Conservation (phyloP, 2,797 vertebrate species). For the Melanotaenia maccullochi region DNA sequence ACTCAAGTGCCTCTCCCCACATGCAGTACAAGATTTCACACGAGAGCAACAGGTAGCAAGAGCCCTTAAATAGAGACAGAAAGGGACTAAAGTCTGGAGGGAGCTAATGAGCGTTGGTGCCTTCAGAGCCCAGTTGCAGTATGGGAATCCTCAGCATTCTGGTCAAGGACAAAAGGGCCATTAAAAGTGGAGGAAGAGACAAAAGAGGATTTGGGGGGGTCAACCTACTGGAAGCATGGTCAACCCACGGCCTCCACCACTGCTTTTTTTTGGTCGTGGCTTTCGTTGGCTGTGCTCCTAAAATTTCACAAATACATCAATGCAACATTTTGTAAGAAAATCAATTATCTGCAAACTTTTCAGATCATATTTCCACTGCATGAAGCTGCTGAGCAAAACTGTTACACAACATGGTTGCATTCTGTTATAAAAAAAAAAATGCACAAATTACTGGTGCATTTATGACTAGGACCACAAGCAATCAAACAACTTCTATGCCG, state of each 20-base stretch:
- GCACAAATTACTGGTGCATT: not conserved
- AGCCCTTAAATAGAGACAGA: slow-evolving; percentile 84
- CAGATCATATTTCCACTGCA: slow-evolving; percentile 32
- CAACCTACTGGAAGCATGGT: slow-evolving; percentile 99
- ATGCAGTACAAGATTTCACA: slow-evolving; percentile 11
- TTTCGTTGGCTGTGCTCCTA: slow-evolving; percentile 99
- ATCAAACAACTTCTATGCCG: slow-evolving; percentile 3
- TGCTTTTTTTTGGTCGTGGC: slow-evolving; percentile 99
- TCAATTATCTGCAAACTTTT: slow-evolving; percentile 33
- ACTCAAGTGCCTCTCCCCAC: slow-evolving; percentile 17
- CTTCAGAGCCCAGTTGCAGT: slow-evolving; percentile 81
- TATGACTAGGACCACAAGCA: slow-evolving; percentile 3
- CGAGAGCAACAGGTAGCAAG: slow-evolving; percentile 24
- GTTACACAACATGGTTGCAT: slow-evolving; percentile 7
- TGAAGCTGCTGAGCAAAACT: slow-evolving; percentile 28
- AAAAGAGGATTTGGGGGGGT: slow-evolving; percentile 73
- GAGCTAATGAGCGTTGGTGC: slow-evolving; percentile 51
- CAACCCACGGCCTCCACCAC: slow-evolving; percentile 99
- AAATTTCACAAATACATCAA: slow-evolving; percentile 97
- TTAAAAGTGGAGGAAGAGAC: slow-evolving; percentile 90
- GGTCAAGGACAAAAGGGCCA: slow-evolving; percentile 99
- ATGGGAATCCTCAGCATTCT: slow-evolving; percentile 89
- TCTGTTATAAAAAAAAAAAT: not conserved
- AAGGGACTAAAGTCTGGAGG: slow-evolving; percentile 78
- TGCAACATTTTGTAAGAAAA: slow-evolving; percentile 78